Conservation (phyloP, 1,140 invertebrate species). For the Habropoda laboriosa region DNA sequence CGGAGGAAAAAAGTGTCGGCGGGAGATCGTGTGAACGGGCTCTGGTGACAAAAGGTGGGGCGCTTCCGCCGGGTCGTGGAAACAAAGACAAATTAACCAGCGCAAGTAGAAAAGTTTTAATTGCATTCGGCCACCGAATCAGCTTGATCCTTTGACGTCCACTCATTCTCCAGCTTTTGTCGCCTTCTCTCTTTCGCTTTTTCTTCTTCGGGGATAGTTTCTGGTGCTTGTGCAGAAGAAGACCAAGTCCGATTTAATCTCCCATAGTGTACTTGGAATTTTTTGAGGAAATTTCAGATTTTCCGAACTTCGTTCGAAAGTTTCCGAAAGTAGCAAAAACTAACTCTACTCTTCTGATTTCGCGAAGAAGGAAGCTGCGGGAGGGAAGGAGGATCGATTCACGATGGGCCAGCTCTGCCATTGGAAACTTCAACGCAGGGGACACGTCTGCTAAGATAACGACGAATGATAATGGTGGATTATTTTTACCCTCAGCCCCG, state of each 20-base stretch:
- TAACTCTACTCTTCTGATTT: too few species aligned
- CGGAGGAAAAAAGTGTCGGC: not conserved
- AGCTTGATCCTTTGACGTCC: conserved; percentile 47
- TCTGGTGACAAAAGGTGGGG: conserved; percentile 39
- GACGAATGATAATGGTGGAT: conserved; percentile 38
- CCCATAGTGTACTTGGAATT: not conserved
- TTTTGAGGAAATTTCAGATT: too few species aligned
- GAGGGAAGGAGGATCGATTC: conserved; percentile 13
- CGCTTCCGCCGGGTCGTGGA: conserved; percentile 5
- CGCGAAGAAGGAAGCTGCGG: conserved; percentile 43
- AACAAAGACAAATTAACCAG: conserved; percentile 77
- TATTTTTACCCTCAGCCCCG: not conserved
- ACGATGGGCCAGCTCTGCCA: conserved; percentile 35
- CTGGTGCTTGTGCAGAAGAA: conserved; percentile 6
- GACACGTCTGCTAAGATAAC: not conserved
- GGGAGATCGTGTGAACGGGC: conserved; percentile 48
- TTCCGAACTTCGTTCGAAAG: too few species aligned
- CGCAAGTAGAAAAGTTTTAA: conserved; percentile 79
- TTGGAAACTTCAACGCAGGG: not conserved
- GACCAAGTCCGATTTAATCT: not conserved
- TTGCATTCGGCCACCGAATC: conserved; percentile 70
- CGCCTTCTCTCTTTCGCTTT: conserved; percentile 37
- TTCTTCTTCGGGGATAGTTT: conserved; percentile 29
- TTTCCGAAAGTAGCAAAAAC: too few species aligned
- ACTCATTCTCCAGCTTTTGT: not conserved